Evolutionary conservation across 1,140 invertebrate species (phyloP), one percentile per base, ranked within the genome.

Genomic region (Calliphora vicina): DNA sequence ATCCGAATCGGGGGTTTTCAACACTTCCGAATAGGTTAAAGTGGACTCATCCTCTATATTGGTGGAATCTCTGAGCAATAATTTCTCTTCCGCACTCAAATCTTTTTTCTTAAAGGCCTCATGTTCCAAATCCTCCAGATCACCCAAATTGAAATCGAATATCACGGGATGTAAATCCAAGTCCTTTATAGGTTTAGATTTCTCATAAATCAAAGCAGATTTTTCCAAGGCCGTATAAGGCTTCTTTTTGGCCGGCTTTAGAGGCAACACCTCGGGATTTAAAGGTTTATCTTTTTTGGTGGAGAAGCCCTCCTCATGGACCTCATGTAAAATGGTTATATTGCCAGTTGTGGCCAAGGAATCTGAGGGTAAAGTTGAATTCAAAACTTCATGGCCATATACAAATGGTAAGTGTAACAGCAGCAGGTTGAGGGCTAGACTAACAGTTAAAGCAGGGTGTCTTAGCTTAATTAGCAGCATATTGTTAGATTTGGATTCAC

Each of bases 101-200:
- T 83, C 83, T 20, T 80, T 80, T 17, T 83, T 83, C 29, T 83
- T 83, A 26, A 81, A 72, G 5, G 78, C 45, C n/a, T 83, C 83
- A 81, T 89, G 72, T 35, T 83, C 86, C 23, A 90, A 81, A 84
- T 90, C 89, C 83, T 90, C 89, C 0, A 90, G 84, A 78, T 90
- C 89, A 3, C 88, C 88, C 61, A 90, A 80, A 83, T 90, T 90
- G 9, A 90, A 90, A 78, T 90, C 89, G 25, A 90, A 90, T 15
- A 89, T 88, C 0, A 90, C 88, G 6, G 89, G 87, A 83, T 90
- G 88, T 76, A 88, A 83, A 35, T 90, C 88, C 29, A 86, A 87
- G 1, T 87, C 87, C 80, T 90, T 90, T 2, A 90, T 5, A 13
- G 81, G 85, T 0, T 84, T 84, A n/a, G 85, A 85, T 50, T 89